Evolutionary conservation across 2,797 vertebrate genomes (phyloP).

Genomic region (Borostomias antarcticus): DNA sequence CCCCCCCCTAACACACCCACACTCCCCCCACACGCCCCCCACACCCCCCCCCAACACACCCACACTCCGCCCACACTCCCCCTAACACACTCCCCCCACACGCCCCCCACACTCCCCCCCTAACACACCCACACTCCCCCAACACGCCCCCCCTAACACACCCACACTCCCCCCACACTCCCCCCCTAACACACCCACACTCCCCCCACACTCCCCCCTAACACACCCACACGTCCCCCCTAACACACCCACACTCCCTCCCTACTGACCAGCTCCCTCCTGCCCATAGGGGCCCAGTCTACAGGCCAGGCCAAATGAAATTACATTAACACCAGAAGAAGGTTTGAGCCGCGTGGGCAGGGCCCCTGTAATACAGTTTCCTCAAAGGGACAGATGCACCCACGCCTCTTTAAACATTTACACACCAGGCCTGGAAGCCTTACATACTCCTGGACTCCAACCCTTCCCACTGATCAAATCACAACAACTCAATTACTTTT

Average conservation of each 20-base stretch:
- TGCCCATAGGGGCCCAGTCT: constrained; percentile 51
- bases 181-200: not conserved
- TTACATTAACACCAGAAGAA: constrained; percentile 77
- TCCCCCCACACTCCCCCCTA: constrained; percentile 1
- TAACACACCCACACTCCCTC: not conserved
- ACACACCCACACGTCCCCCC: too few species aligned
- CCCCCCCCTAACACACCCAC: not conserved
- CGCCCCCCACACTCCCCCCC: not conserved
- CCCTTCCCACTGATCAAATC: constrained; percentile 92
- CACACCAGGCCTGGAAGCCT: constrained; percentile 85
- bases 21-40: constrained; percentile 3
- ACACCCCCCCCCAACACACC: not conserved
- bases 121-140: not conserved
- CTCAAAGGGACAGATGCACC: constrained; percentile 75
- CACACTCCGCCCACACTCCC: not conserved
- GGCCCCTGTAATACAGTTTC: constrained; percentile 91
- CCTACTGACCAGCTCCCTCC: not conserved
- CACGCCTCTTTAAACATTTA: constrained; percentile 90
- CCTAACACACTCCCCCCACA: not conserved
- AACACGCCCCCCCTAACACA: too few species aligned
- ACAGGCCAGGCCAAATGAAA: constrained; percentile 65
- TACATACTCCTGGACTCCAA: constrained; percentile 84
- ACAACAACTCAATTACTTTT: constrained; percentile 96
- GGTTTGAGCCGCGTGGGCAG: constrained; percentile 73
- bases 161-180: too few species aligned